A percentile compares a stretch with the other conserved stretches of the same genome.
Conservation (phyloP, 2,888 invertebrate species). For the Drosophila macrothrix region DNA sequence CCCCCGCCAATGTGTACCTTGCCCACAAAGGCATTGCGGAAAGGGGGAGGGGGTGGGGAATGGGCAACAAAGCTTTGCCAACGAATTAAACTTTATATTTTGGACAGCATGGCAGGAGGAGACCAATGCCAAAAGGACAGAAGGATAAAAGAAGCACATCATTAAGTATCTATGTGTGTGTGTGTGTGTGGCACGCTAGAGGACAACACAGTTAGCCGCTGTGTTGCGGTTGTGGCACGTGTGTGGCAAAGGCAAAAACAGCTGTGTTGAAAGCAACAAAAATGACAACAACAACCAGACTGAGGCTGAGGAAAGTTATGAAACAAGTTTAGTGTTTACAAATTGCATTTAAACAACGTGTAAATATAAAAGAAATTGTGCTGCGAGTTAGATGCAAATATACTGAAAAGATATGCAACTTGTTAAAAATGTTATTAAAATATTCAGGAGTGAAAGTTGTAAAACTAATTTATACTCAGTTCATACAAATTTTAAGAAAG, state of each 20-base stretch:
- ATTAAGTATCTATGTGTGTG: slow-evolving; percentile 32
- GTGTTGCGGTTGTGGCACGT: slow-evolving; percentile 59
- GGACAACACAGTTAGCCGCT: slow-evolving; percentile 23
- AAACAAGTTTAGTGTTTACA: slow-evolving; percentile 30
- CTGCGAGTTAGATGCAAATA: not conserved
- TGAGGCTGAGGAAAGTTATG: slow-evolving; percentile 19
- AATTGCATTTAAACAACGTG: slow-evolving; percentile 44
- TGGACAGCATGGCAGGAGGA: not conserved
- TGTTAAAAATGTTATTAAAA: not conserved
- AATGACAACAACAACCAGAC: not conserved
- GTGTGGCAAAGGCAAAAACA: slow-evolving; percentile 42
- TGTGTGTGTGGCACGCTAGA: not conserved
- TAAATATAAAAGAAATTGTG: slow-evolving; percentile 7
- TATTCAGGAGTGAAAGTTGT: not conserved
- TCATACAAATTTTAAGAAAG: not conserved
- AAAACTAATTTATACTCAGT: too few species aligned
- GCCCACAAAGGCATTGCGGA: slow-evolving; percentile 40
- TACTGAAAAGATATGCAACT: not conserved
- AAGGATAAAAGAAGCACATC: slow-evolving; percentile 15
- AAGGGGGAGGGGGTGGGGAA: slow-evolving; percentile 25
- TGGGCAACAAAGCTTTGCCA: slow-evolving; percentile 55
- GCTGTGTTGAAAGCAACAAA: slow-evolving; percentile 29
- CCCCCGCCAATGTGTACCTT: slow-evolving; percentile 5
- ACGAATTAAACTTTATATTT: slow-evolving; percentile 59
- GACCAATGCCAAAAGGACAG: slow-evolving; percentile 27